These are phyloP conservation scores for Eupithecia exiguata DNA, from an alignment of 2,888 invertebrate species.

Conservation along the genomic window DNA sequence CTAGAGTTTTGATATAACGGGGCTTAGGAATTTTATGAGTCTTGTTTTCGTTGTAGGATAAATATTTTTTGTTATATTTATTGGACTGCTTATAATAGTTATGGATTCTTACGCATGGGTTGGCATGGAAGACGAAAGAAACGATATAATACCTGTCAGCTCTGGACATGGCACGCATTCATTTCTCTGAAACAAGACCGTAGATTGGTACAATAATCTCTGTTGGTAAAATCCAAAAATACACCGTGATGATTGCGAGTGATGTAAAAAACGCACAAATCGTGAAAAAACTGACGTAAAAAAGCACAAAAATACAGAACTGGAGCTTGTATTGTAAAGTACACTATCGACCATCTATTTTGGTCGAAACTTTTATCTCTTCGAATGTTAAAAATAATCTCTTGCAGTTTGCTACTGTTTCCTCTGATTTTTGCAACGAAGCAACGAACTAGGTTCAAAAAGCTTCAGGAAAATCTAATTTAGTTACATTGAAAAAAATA, in stretches of 20 bases:
- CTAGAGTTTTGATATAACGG: constrained; percentile 21
- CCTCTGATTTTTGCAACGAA: background rate
- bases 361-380: too few species aligned
- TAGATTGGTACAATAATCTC: background rate
- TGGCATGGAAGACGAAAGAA: background rate
- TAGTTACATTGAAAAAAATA: too few species aligned
- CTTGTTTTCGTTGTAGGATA: background rate
- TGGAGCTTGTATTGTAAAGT: background rate
- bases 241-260: too few species aligned
- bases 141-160: too few species aligned
- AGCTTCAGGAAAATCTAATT: too few species aligned
- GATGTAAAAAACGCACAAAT: background rate
- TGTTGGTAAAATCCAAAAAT: too few species aligned
- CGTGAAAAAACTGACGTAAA: background rate
- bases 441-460: too few species aligned
- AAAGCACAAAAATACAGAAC: background rate
- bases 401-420: background rate
- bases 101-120: background rate
- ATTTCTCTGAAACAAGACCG: background rate
- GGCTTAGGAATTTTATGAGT: constrained; percentile 16
- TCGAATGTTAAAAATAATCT: background rate
- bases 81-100: background rate
- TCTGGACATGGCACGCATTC: too few species aligned
- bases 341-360: background rate
- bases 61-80: constrained; percentile 2